Evolutionary conservation across 2,797 vertebrate species (phyloP), one percentile per base, ranked within the genome.

Genomic region (Parauchenoglanis ngamensis): DNA sequence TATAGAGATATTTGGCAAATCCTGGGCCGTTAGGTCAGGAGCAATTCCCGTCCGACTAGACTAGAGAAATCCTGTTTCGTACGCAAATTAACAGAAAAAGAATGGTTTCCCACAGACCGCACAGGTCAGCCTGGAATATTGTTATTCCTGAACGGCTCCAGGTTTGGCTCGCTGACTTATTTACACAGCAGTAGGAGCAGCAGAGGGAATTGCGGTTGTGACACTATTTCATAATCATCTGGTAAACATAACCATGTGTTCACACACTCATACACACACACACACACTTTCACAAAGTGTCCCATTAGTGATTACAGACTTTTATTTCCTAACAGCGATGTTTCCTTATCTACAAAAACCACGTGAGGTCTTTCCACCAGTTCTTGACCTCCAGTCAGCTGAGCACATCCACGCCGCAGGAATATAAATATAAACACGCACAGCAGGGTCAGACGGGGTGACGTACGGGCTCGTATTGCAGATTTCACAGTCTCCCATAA

Each of bases 221-320:
- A 82, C 76, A 59, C 83, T 75, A 40, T 76, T 85, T 77, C 72
- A 28, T 84, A 85, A 63, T 83, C 88, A 78, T 80, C 75, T 84
- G 61, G 85, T 89, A 87, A 88, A 91, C 86, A 84, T 13, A 84
- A 85, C 80, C 84, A 83, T n/a, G 49, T 89, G 84, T 84, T 31
- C 28, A 49, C 79, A 79, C 23, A 83, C 63, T 15, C 78, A 86
- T 25, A 89, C 83, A 79, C 49, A 56, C 52, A 28, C 8, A n/a
- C 10, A 61, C 73, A 59, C 75, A 46, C 65, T 28, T 8, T 44
- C 6, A 63, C 49, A 68, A 13, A 44, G 5, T 61, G 78, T 61
- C 35, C 10, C 21, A 78, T 78, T 54, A 78, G 76, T 57, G 28
- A 59, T 44, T 5, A 40, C 11, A 61, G 31, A 23, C 77, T 40